Conservation (phyloP, 2,888 invertebrate genomes). For the Atherix ibis region DNA sequence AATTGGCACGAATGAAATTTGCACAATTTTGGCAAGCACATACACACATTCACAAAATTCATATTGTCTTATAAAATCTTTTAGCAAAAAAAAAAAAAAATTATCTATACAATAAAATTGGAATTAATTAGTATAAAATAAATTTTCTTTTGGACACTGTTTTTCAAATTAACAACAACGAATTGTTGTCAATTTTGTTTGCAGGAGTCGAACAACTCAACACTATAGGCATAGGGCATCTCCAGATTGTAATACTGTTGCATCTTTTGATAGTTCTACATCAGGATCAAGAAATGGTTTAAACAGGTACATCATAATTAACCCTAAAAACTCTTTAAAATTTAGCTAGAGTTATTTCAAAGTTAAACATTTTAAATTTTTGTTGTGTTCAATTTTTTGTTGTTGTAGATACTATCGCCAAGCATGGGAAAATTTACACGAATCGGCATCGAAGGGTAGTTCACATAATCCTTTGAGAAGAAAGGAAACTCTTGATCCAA, state of each 20-base stretch:
- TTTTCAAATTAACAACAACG: too few relatives aligned
- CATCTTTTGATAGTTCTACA: constrained; percentile 75
- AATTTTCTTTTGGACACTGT: too few relatives aligned
- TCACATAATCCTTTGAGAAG: constrained; percentile 43
- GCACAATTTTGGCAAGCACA: too few relatives aligned
- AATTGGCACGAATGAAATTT: too few relatives aligned
- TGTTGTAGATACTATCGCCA: constrained; percentile 56
- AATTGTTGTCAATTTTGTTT: too few relatives aligned
- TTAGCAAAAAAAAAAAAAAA: too few relatives aligned
- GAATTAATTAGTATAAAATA: too few relatives aligned
- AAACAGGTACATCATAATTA: constrained; percentile 45
- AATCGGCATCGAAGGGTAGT: constrained; percentile 48
- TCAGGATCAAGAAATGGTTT: constrained; percentile 71
- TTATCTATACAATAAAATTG: too few relatives aligned
- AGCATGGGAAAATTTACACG: constrained; percentile 86
- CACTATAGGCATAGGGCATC: constrained; percentile 79
- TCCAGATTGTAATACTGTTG: constrained; percentile 81
- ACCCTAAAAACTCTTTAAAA: background rate
- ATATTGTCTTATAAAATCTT: too few relatives aligned
- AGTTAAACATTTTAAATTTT: background rate
- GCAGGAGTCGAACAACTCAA: constrained; percentile 65
- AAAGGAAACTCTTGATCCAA: constrained; percentile 57
- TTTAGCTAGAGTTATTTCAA: background rate
- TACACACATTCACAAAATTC: too few relatives aligned
- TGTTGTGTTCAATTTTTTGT: background rate